Evolutionary conservation across 2,888 invertebrate species (phyloP), one percentile per base, ranked within the genome.

Genomic region (Oscheius sp.): DNA sequence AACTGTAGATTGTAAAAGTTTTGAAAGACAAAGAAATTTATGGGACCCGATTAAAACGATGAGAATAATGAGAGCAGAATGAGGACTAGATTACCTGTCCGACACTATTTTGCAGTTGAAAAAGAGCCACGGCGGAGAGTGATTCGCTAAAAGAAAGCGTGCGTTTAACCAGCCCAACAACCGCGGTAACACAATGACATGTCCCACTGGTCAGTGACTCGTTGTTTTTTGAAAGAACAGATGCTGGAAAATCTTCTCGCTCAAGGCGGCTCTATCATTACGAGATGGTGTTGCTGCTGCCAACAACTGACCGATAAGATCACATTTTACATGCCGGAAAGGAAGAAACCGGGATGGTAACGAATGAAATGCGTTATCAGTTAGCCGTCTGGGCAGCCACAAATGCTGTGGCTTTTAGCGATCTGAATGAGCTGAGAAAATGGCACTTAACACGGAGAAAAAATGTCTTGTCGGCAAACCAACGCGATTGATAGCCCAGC

Each of bases 341-440:
- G 48, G 31, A 23, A n/a, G 20, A 61, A 17, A 61, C 39, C 61
- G 42, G 42, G 42, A 61, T 42, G 42, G 27, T 4, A 58, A 58
- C 17, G 57, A 57, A 37, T 23, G 23, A 31, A 31, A 8, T 45
- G 42, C 23, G 55, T 55, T 55, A 55, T 55, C 55, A 55, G 55
- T 25, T 48, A 23, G 48, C 48, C 55, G 55, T n/a, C 52, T 27
- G 29, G 29, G n/a, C n/a, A 52, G 29, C 29, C 52, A 27, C 25
- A 29, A 52, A 52, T 23, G 25, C 52, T 27, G 29, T 52, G 52
- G 29, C 37, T 55, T 55, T 55, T 55, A 34, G 23, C n/a, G 34
- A 17, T 10, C 55, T 10, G 29, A 52, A 23, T 52, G 52, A 25
- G 27, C 25, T 55, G 55, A 20, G 55, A 55, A 55, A 55, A 55